A percentile compares a stretch with the other conserved stretches of the same genome.
These are phyloP conservation scores for Phocides pigmalion DNA, from an alignment of 1,140 invertebrate species.

Conservation along the genomic window DNA sequence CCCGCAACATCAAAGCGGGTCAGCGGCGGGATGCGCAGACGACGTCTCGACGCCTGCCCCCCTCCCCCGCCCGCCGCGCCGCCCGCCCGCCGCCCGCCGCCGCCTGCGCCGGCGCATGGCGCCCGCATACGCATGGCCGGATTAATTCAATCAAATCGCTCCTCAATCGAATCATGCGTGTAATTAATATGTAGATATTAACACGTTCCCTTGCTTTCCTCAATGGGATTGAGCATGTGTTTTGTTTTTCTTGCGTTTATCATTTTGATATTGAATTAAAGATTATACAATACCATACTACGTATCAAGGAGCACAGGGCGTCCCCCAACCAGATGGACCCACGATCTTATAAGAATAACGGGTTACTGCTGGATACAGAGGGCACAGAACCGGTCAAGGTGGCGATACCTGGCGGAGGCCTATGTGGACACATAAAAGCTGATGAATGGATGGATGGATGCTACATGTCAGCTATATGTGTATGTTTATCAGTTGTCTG, in stretches of 20 bases:
- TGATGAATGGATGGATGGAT: too few relatives aligned
- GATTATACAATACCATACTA: too few relatives aligned
- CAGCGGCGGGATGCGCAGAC: conserved; percentile 73
- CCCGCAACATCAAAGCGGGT: conserved; percentile 53
- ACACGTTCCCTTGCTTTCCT: conserved; percentile 22
- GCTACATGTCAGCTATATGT: too few relatives aligned
- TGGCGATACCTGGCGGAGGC: too few relatives aligned
- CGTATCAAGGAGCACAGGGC: too few relatives aligned
- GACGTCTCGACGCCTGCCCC: conserved; percentile 59
- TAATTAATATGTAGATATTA: conserved; percentile 30
- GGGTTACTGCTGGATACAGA: too few relatives aligned
- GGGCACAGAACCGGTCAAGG: too few relatives aligned
- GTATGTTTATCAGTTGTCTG: too few relatives aligned
- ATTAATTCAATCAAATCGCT: conserved; percentile 49
- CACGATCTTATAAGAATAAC: too few relatives aligned
- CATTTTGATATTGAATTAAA: neutral
- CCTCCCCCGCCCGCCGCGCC: conserved; percentile 22
- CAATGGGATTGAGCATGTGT: conserved; percentile 9
- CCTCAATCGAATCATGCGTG: conserved; percentile 27
- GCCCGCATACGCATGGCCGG: conserved; percentile 41
- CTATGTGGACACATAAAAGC: too few relatives aligned
- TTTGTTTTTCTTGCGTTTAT: neutral
- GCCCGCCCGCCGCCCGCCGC: conserved; percentile 26
- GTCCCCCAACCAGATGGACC: too few relatives aligned
- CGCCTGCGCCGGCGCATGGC: conserved; percentile 27